phyloP scores from a whole-genome alignment of 2,113 vertebrate species.

The Procavia capensis region DNA sequence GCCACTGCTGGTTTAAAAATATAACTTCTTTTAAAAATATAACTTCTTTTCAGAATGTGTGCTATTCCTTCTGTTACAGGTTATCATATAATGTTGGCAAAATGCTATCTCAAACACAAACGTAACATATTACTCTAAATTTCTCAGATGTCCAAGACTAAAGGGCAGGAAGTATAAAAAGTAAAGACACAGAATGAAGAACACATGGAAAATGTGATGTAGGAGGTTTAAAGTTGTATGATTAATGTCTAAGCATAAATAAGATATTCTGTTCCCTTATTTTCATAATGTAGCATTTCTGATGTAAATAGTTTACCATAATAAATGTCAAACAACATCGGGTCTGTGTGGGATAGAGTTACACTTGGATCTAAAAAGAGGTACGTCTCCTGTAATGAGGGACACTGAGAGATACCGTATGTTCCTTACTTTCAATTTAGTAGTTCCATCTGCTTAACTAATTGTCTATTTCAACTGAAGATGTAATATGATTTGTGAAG shows the following conservation, averaged over 20 bases:
- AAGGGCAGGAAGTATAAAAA: conserved; percentile 18
- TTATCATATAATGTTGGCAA: conserved; percentile 26
- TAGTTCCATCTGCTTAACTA: conserved; percentile 85
- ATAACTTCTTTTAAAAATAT: conserved; percentile 30
- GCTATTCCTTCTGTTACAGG: neutral
- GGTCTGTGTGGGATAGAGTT: conserved; percentile 84
- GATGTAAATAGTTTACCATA: conserved; percentile 87
- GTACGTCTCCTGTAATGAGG: conserved; percentile 85
- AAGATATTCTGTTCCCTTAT: conserved; percentile 73
- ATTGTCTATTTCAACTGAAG: conserved; percentile 69
- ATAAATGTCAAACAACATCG: conserved; percentile 85
- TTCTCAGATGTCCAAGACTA: conserved; percentile 46
- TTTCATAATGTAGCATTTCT: conserved; percentile 83
- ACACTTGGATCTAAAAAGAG: conserved; percentile 83
- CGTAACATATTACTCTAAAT: conserved; percentile 20
- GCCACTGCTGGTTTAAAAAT: neutral
- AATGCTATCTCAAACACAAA: neutral
- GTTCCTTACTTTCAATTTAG: conserved; percentile 85
- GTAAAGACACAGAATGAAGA: conserved; percentile 61
- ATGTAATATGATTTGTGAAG: conserved; percentile 10
- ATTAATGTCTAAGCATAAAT: conserved; percentile 74
- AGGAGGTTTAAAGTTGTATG: conserved; percentile 65
- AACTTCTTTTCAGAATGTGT: neutral
- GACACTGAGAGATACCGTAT: conserved; percentile 86
- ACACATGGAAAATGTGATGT: conserved; percentile 56